Evolutionary conservation across 2,113 vertebrate species (phyloP), one percentile per base, ranked within the genome.

Genomic region (Bubo bubo): DNA sequence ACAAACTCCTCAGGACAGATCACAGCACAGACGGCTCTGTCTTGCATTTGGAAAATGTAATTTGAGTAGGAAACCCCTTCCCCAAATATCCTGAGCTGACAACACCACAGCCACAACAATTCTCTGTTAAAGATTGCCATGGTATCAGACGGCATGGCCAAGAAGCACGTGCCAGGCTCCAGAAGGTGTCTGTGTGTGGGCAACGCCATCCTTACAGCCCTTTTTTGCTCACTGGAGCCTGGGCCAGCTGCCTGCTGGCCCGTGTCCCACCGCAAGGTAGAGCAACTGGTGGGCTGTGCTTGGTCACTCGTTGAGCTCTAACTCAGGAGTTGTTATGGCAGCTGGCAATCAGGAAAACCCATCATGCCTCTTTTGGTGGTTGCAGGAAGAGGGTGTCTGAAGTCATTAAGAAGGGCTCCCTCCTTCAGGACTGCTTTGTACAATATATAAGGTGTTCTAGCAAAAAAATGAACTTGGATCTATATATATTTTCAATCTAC

Each of bases 271-370:
- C 0, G 1, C n/a, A 80, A 34, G 59, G 34, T 12, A 71, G 18
- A 71, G 43, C 2, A 1, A 52, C 63, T 28, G 47, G 43, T n/a
- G 64, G n/a, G 64, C 37, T 86, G 58, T 3, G 1, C 56, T 86
- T 0, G 0, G 56, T 34, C 79, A 56, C 52, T 35, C 8, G 1
- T 17, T 0, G 0, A 34, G 30, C 79, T 74, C 27, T 16, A 43
- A 70, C 52, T 79, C 12, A 2, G 41, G 58, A 64, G 41, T 17
- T 92, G 39, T 79, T 45, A 70, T 1, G 19, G 64, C 47, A 93
- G 45, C 64, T 35, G 34, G 30, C 80, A 91, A 85, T 56, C 52
- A 58, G 76, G 56, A 74, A 87, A 37, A 75, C 8, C 2, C 11
- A 83, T 56, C 10, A 9, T 18, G 37, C 20, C 23, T 41, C 14